Percentiles rank a stretch among this genome's conserved stretches.
phyloP scores from a whole-genome alignment of 2,113 vertebrate genomes.

The Patagioenas fasciata region DNA sequence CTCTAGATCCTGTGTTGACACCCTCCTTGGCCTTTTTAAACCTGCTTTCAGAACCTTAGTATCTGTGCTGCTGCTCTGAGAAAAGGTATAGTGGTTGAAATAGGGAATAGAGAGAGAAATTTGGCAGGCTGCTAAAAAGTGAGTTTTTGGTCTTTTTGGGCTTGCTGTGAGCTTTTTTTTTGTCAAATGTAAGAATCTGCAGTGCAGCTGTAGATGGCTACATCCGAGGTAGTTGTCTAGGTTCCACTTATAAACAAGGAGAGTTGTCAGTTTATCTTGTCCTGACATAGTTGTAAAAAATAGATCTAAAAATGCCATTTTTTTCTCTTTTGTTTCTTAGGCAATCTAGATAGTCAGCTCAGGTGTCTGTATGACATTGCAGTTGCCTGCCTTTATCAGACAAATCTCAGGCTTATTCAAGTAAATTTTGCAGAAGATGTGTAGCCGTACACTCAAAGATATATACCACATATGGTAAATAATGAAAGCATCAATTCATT shows the following conservation, averaged over 20 bases:
- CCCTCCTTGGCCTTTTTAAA: neutral
- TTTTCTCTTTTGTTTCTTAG: neutral
- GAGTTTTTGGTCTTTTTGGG: neutral
- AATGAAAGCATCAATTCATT: neutral
- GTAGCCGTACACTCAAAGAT: neutral
- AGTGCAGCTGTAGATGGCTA: neutral
- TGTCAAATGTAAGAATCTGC: neutral
- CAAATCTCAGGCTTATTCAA: neutral
- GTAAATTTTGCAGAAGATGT: neutral
- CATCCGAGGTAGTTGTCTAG: neutral
- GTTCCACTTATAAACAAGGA: neutral
- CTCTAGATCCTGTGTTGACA: neutral
- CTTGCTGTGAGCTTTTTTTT: neutral
- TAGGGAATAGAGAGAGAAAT: neutral
- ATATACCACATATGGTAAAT: neutral
- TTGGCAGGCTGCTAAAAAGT: neutral
- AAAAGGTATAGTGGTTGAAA: neutral
- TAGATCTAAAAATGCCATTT: neutral
- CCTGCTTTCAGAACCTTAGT: neutral
- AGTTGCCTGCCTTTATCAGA: neutral
- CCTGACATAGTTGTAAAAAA: neutral
- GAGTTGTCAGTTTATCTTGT: neutral
- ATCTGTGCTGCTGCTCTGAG: neutral
- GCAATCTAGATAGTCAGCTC: neutral
- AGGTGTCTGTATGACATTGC: neutral